Conservation (phyloP, 2,113 vertebrate genomes). For the Rana temporaria region DNA sequence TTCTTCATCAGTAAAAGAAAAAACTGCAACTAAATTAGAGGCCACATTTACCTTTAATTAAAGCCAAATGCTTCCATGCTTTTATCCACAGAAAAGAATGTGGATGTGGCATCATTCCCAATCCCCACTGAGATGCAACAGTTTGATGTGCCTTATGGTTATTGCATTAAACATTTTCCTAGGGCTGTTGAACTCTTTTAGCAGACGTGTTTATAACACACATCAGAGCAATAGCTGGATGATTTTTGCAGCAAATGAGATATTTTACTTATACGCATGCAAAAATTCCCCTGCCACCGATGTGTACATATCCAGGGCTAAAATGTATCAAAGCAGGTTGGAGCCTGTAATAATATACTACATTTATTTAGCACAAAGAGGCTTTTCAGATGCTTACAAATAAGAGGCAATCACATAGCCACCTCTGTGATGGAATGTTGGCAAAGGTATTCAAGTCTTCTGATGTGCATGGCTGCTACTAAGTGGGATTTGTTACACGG, state of each 20-base stretch:
- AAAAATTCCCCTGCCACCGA: conserved; percentile 23
- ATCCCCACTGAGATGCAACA: conserved; percentile 13
- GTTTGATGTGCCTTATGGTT: conserved; percentile 45
- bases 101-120: conserved; percentile 32
- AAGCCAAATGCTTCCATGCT: conserved; percentile 37
- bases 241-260: conserved; percentile 30
- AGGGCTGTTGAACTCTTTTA: conserved; percentile 27
- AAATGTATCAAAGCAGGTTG: conserved; percentile 10
- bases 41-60: conserved; percentile 37
- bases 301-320: conserved; percentile 33
- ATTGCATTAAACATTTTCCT: conserved; percentile 51
- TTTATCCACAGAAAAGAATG: conserved; percentile 41
- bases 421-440: conserved; percentile 53
- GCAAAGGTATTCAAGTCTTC: conserved; percentile 33
- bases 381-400: conserved; percentile 53
- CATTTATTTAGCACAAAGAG: conserved; percentile 51
- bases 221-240: conserved; percentile 12
- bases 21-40: too few species aligned
- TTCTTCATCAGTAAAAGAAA: too few species aligned
- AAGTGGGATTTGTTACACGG: conserved; percentile 45
- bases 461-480: conserved; percentile 37
- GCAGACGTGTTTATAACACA: conserved; percentile 21
- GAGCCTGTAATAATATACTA: conserved; percentile 50
- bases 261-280: conserved; percentile 2
- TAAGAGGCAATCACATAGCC: conserved; percentile 50